phyloP scores from a whole-genome alignment of 2,113 vertebrate species.

The Thunnus maccoyii region DNA sequence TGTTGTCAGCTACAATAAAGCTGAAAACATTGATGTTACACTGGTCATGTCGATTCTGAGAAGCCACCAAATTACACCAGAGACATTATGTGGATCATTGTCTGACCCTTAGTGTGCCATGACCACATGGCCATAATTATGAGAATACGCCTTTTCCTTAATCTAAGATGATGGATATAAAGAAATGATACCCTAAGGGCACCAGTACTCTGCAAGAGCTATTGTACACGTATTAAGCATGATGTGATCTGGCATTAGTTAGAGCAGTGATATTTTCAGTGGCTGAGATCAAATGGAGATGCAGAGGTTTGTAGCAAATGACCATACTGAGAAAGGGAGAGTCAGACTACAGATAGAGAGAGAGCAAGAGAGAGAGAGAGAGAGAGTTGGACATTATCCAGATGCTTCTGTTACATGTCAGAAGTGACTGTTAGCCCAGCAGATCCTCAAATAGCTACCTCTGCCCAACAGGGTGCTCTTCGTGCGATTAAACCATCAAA shows the following conservation, averaged over 20 bases:
- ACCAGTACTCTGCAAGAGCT: slow-evolving; percentile 6
- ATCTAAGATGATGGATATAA: slow-evolving; percentile 40
- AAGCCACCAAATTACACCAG: slow-evolving; percentile 37
- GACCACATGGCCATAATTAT: slow-evolving; percentile 64
- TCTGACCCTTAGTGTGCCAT: slow-evolving; percentile 35
- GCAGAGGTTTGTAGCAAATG: slow-evolving; percentile 14
- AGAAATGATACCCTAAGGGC: slow-evolving; percentile 48
- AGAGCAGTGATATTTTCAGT: slow-evolving; percentile 41
- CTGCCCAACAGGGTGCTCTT: neutral
- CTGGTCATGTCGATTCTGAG: slow-evolving; percentile 23
- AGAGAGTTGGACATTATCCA: slow-evolving; percentile 14
- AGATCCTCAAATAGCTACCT: slow-evolving; percentile 53
- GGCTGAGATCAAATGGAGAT: slow-evolving; percentile 8
- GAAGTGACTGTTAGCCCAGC: slow-evolving; percentile 27
- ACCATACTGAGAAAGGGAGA: neutral
- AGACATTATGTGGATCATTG: slow-evolving; percentile 48
- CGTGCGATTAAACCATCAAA: slow-evolving; percentile 53
- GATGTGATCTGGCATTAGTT: slow-evolving; percentile 57
- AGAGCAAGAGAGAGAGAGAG: neutral
- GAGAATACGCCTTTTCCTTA: slow-evolving; percentile 41
- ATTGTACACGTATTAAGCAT: slow-evolving; percentile 29
- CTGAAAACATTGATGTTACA: slow-evolving; percentile 32
- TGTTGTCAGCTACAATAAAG: slow-evolving; percentile 12
- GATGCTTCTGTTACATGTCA: slow-evolving; percentile 39
- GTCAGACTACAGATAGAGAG: slow-evolving; percentile 10